Evolutionary conservation across 2,113 vertebrate genomes (phyloP).

Genomic region (Abramis brama): DNA sequence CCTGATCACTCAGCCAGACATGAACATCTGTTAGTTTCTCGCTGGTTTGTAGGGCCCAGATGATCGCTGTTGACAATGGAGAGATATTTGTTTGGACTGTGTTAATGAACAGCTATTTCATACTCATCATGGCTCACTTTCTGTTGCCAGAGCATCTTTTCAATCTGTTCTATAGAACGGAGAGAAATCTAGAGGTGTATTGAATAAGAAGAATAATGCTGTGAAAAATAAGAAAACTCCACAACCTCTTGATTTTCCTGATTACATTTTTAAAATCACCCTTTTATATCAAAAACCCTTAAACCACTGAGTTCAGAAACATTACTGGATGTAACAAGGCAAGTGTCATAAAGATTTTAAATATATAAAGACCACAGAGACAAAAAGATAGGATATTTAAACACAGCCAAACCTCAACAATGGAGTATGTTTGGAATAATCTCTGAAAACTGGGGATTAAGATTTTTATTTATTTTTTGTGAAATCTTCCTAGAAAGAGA

Average conservation of each 20-base stretch:
- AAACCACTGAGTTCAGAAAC: background rate
- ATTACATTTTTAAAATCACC: constrained; percentile 28
- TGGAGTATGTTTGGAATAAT: constrained; percentile 8
- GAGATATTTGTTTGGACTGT: constrained; percentile 26
- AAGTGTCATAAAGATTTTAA: constrained; percentile 41
- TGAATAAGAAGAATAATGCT: background rate
- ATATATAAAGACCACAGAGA: constrained; percentile 45
- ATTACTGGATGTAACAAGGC: background rate
- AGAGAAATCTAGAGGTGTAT: constrained; percentile 26
- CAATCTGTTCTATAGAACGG: background rate
- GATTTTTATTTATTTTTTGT: background rate
- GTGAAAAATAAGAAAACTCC: constrained; percentile 16
- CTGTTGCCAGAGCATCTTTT: constrained; percentile 23
- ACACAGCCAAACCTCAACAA: background rate
- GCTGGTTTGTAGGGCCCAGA: constrained; percentile 56
- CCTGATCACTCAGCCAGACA: constrained; percentile 5
- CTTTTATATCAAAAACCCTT: constrained; percentile 36
- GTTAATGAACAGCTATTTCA: constrained; percentile 25
- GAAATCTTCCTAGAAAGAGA: background rate
- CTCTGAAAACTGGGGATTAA: constrained; percentile 16
- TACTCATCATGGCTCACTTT: background rate
- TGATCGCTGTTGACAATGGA: constrained; percentile 60
- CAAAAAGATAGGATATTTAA: constrained; percentile 31
- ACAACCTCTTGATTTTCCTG: constrained; percentile 10
- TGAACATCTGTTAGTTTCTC: constrained; percentile 62